Evolutionary conservation across 2,888 invertebrate species (phyloP).

Genomic region (Kuschelorhynchus macadamiae): DNA sequence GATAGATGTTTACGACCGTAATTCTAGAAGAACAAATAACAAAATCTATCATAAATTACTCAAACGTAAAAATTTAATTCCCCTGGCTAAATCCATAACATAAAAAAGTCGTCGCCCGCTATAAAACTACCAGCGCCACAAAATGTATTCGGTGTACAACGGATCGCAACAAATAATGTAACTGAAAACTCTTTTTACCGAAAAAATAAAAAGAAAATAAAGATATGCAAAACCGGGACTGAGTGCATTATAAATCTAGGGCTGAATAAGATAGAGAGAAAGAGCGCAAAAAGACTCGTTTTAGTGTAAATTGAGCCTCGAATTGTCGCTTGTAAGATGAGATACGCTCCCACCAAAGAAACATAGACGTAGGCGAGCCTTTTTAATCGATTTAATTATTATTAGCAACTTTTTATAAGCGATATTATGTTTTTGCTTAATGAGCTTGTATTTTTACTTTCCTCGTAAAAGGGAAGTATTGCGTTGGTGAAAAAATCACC

Average conservation of each 20-base stretch:
- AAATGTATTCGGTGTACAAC: conserved; percentile 26
- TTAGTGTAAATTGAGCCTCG: conserved; percentile 21
- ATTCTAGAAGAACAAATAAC: too few species aligned
- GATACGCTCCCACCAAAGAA: not conserved
- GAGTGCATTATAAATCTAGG: conserved; percentile 31
- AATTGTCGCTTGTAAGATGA: conserved; percentile 19
- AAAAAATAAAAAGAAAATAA: conserved; percentile 28
- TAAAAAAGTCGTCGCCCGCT: not conserved
- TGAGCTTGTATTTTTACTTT: too few species aligned
- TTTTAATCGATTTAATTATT: too few species aligned
- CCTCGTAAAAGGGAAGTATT: too few species aligned
- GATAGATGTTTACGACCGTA: too few species aligned
- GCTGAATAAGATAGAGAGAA: conserved; percentile 22
- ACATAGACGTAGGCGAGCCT: conserved; percentile 10
- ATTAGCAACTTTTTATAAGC: too few species aligned
- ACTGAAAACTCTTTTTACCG: conserved; percentile 8
- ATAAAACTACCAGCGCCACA: conserved; percentile 12
- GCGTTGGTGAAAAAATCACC: too few species aligned
- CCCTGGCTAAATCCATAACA: too few species aligned
- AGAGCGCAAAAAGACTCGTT: conserved; percentile 4
- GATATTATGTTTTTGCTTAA: too few species aligned
- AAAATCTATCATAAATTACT: too few species aligned
- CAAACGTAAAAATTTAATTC: too few species aligned
- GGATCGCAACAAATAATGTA: conserved; percentile 24
- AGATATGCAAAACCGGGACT: conserved; percentile 34